These are phyloP conservation scores for Madoqua kirkii DNA, from an alignment of 2,113 vertebrate species.

Conservation along the genomic window DNA sequence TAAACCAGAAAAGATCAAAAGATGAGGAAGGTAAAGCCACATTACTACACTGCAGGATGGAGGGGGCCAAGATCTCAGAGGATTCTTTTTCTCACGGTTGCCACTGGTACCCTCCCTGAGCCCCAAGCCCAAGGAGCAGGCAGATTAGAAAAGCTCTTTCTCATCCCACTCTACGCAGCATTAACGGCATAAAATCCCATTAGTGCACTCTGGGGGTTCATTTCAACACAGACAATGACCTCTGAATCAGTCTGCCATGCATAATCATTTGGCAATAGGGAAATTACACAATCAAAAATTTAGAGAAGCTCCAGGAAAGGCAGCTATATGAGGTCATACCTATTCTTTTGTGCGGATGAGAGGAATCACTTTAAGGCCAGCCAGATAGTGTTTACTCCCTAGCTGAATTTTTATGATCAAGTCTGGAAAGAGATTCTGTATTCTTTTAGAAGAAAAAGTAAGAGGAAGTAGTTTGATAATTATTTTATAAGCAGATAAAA, in stretches of 20 bases:
- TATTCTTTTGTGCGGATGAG: neutral
- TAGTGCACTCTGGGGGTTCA: constrained; percentile 64
- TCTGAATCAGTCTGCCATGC: constrained; percentile 52
- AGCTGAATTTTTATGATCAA: neutral
- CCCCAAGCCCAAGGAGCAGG: neutral
- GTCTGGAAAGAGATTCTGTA: neutral
- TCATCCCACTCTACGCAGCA: constrained; percentile 41
- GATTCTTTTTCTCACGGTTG: neutral
- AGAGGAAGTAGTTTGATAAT: neutral
- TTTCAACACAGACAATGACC: constrained; percentile 52
- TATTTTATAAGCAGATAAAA: constrained; percentile 25
- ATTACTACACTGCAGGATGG: neutral
- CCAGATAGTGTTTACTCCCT: neutral
- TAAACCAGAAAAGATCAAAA: constrained; percentile 15
- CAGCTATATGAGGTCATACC: constrained; percentile 17
- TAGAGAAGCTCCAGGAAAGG: constrained; percentile 15
- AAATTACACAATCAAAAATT: constrained; percentile 46
- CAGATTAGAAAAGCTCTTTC: constrained; percentile 48
- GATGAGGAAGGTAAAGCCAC: neutral
- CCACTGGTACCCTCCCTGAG: constrained; percentile 5
- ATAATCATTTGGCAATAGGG: constrained; percentile 51
- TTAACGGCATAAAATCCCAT: constrained; percentile 55
- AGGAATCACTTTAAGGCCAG: neutral
- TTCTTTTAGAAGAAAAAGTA: neutral
- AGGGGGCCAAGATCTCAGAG: neutral